A percentile compares a stretch with the other conserved stretches of the same genome.
Conservation (phyloP, 2,797 vertebrate species). For the Lateolabrax maculatus region DNA sequence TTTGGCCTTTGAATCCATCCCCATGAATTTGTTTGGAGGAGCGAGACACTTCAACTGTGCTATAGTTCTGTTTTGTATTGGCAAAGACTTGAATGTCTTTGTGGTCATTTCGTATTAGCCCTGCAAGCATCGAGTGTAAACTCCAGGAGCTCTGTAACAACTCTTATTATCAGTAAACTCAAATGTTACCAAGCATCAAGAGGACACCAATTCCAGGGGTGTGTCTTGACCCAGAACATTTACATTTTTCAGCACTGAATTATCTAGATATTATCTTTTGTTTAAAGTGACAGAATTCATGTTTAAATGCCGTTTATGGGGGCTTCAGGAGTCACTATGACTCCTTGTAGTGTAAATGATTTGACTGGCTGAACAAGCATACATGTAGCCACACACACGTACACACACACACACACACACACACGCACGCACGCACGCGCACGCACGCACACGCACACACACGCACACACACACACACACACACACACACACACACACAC, state of each 20-base stretch:
- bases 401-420: conserved; percentile 2
- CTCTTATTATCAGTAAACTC: conserved; percentile 45
- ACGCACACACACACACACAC: background rate
- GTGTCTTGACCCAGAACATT: background rate
- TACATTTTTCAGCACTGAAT: background rate
- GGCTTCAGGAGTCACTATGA: conserved; percentile 31
- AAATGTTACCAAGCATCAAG: conserved; percentile 8
- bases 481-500: conserved; percentile 10
- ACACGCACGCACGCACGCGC: background rate
- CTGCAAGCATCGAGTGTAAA: conserved; percentile 52
- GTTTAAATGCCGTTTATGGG: conserved; percentile 41
- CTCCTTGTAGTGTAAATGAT: conserved; percentile 56
- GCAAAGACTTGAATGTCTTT: conserved; percentile 20
- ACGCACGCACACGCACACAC: background rate
- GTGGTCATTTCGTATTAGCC: conserved; percentile 28
- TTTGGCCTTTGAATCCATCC: conserved; percentile 47
- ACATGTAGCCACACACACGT: background rate
- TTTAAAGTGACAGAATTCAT: conserved; percentile 50
- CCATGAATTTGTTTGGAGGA: conserved; percentile 29
- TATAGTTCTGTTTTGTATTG: conserved; percentile 40
- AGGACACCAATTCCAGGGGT: conserved; percentile 26
- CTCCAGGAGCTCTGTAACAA: conserved; percentile 41
- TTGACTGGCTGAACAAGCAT: conserved; percentile 42
- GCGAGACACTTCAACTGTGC: conserved; percentile 45
- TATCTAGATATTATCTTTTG: conserved; percentile 11